Conservation (phyloP, 64 coral and sea anemone species). For the Montipora sp. region DNA sequence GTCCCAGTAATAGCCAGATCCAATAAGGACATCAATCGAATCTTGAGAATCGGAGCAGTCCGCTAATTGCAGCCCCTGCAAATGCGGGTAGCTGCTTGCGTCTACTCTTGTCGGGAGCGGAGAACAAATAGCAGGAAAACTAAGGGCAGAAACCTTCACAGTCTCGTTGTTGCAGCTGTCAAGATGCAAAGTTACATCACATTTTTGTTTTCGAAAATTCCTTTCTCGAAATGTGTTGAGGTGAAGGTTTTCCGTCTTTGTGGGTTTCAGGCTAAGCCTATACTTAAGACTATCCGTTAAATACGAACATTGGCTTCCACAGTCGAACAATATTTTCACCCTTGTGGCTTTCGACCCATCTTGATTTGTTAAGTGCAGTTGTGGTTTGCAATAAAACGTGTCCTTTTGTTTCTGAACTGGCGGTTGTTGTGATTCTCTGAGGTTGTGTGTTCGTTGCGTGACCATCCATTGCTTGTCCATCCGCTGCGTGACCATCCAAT, state of each 20-base stretch:
- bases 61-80: constrained; percentile 41
- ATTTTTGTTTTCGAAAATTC: constrained; percentile 63
- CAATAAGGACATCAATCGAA: constrained; percentile 35
- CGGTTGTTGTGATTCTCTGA: constrained; percentile 35
- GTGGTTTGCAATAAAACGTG: constrained; percentile 66
- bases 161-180: constrained; percentile 5
- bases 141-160: constrained; percentile 11
- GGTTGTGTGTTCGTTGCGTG: neutral
- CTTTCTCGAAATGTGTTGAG: constrained; percentile 40
- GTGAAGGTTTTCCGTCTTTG: constrained; percentile 47
- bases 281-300: constrained; percentile 62
- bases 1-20: constrained; percentile 12
- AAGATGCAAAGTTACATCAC: constrained; percentile 39
- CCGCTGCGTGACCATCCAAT: neutral
- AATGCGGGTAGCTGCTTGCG: constrained; percentile 37
- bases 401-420: neutral
- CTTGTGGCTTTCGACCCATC: constrained; percentile 46
- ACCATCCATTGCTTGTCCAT: neutral
- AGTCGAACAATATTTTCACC: constrained; percentile 65
- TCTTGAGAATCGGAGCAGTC: constrained; percentile 22
- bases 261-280: constrained; percentile 40
- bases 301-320: constrained; percentile 59
- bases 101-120: constrained; percentile 31
- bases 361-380: constrained; percentile 10
- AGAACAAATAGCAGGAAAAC: constrained; percentile 50